A percentile compares a stretch with the other conserved stretches of the same genome.
Conservation (phyloP, 2,888 invertebrate species). For the Ormyrus pomaceus region DNA sequence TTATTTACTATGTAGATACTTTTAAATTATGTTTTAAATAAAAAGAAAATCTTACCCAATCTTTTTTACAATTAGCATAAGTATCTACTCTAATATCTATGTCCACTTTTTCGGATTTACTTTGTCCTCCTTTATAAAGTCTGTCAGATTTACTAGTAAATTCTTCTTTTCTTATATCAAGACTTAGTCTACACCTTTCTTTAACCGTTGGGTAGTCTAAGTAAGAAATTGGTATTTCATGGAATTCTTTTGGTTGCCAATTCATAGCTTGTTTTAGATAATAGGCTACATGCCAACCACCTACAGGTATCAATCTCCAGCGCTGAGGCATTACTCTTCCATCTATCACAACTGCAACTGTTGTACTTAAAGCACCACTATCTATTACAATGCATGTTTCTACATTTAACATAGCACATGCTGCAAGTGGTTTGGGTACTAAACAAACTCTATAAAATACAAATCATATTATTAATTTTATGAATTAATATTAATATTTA, state of each 20-base stretch:
- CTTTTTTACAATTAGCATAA: slow-evolving; percentile 70
- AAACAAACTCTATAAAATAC: slow-evolving; percentile 70
- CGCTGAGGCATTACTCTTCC: slow-evolving; percentile 73
- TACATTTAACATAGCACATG: slow-evolving; percentile 72
- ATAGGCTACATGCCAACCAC: slow-evolving; percentile 75
- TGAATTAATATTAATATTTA: slow-evolving; percentile 5
- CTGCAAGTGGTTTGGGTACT: slow-evolving; percentile 74
- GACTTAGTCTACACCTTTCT: slow-evolving; percentile 73
- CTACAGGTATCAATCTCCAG: slow-evolving; percentile 73
- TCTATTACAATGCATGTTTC: slow-evolving; percentile 76
- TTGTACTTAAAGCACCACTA: slow-evolving; percentile 75
- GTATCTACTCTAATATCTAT: slow-evolving; percentile 71
- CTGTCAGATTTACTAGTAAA: slow-evolving; percentile 61
- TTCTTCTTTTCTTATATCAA: slow-evolving; percentile 72
- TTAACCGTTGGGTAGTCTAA: slow-evolving; percentile 74
- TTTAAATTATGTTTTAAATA: no score
- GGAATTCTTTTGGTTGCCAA: slow-evolving; percentile 73
- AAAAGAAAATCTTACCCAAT: slow-evolving; percentile 65
- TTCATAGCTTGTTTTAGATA: slow-evolving; percentile 74
- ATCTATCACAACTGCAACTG: slow-evolving; percentile 74
- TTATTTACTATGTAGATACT: no score
- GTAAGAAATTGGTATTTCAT: slow-evolving; percentile 73
- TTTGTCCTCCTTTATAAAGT: slow-evolving; percentile 59
- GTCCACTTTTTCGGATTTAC: slow-evolving; percentile 65
- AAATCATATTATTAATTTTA: neutral